Evolutionary conservation across 2,113 vertebrate genomes (phyloP), one percentile per base, ranked within the genome.

Genomic region (Oryzias melastigma): DNA sequence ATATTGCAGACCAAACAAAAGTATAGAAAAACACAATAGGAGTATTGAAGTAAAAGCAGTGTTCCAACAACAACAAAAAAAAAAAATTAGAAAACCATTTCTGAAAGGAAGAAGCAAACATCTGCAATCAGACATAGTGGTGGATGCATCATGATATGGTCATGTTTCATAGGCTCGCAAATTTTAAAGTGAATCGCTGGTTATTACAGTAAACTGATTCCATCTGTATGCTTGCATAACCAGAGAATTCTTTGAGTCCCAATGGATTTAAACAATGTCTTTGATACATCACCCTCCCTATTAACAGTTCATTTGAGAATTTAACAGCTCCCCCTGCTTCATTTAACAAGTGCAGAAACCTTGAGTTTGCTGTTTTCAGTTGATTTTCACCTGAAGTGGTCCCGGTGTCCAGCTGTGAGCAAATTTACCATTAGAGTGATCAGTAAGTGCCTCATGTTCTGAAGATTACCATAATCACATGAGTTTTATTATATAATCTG

Each of bases 401-500:
- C 5, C 2, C 29, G 40, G 40, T 62, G 49, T 71, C 49, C 65
- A 50, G 62, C 52, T 57, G 52, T 40, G 55, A 64, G 65, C 54
- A 58, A 58, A 68, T 69, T 46, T 35, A 47, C 29, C 52, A 54
- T 15, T 61, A 65, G 62, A 46, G 35, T 68, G 62, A 81, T 75
- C 64, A 69, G 53, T 56, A 68, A 52, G 29, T 35, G 52, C 41
- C 46, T 46, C 45, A 25, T 66, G 59, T 72, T 82, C 72, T 57
- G 58, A 12, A 18, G 14, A 69, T 41, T 27, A 29, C 59, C 41
- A 60, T 56, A 47, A 71, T 70, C 8, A 5, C 54, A 27, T 65
- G 50, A 46, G 63, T 82, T 19, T 56, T 62, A 76, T 78, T 78
- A 83, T 78, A 70, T 60, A 82, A 78, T 80, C 62, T 65, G 78